Evolutionary conservation across 2,113 vertebrate species (phyloP), one percentile per base, ranked within the genome.

Genomic region (Bagarius yarrelli): DNA sequence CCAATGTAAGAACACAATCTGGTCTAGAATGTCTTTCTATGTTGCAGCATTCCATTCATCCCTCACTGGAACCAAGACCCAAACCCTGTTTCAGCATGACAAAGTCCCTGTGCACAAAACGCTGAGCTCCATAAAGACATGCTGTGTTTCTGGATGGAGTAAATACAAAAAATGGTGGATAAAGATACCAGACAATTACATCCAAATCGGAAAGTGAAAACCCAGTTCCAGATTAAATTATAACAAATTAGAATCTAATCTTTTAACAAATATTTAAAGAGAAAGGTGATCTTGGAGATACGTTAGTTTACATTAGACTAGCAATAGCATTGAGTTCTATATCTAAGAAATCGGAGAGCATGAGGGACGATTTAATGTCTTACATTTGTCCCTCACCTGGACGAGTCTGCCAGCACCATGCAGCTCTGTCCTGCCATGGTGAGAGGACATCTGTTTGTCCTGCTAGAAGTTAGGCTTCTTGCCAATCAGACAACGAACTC

Each of bases 401-500:
- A 30, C 15, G 36, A 78, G 80, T 34, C 53, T 64, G 77, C 73
- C 73, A 72, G 67, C 52, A 56, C 57, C 40, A 47, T 64, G 23
- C 79, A 32, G 81, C 56, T 79, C 80, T 67, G 57, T 78, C 61
- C 34, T 78, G 60, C 69, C 74, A 75, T 69, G 79, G 69, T 59
- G 83, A 76, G 85, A 66, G 73, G 82, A 86, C 87, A 86, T 88
- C 87, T 88, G 87, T 80, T 81, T 61, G 78, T 76, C 64, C 70
- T 67, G 81, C 75, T 40, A 64, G 74, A 57, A 70, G 72, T 61
- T 50, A 53, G 84, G 83, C 83, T 55, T 32, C 47, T 69, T 80
- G 84, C 86, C 86, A 81, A 47, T 81, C 79, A 67, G 36, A 55
- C 81, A 64, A 55, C 59, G 57, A 50, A 72, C 36, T 76, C 66